Percentiles rank a stretch among this genome's conserved stretches.
Conservation (phyloP, 2,888 invertebrate genomes). For the Drosophila pseudotalamancana region DNA sequence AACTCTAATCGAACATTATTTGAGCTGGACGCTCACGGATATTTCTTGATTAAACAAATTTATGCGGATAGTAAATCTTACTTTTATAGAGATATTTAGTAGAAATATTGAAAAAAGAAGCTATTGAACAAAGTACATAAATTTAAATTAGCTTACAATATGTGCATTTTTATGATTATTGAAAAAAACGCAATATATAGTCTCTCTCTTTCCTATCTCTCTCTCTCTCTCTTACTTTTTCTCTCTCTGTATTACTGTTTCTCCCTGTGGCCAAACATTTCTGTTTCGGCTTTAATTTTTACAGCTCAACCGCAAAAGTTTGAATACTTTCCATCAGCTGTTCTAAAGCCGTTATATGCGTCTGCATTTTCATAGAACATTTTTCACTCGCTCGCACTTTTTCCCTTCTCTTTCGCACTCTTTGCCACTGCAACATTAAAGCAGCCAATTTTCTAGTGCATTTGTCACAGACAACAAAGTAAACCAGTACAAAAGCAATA, state of each 20-base stretch:
- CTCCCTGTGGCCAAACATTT: too few relatives aligned
- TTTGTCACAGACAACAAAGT: slow-evolving; percentile 55
- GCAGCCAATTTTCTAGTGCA: slow-evolving; percentile 70
- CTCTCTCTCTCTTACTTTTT: neutral
- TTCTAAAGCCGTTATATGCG: slow-evolving; percentile 2
- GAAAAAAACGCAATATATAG: neutral
- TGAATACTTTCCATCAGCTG: neutral
- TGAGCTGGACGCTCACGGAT: neutral
- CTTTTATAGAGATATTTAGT: neutral
- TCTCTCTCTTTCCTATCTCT: neutral
- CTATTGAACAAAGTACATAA: too few relatives aligned
- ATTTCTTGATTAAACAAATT: neutral
- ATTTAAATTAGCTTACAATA: too few relatives aligned
- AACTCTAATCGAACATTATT: slow-evolving; percentile 3
- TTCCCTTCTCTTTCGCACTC: neutral
- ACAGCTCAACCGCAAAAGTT: neutral
- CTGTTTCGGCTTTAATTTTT: neutral
- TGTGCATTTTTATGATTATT: too few relatives aligned
- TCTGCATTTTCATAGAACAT: slow-evolving; percentile 20
- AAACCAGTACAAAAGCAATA: slow-evolving; percentile 46
- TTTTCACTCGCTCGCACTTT: neutral
- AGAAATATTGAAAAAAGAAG: too few relatives aligned
- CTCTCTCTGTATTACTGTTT: neutral
- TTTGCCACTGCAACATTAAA: slow-evolving; percentile 15
- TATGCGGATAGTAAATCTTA: neutral